Conservation (phyloP, 1,140 invertebrate species). For the Phthorimaea operculella region DNA sequence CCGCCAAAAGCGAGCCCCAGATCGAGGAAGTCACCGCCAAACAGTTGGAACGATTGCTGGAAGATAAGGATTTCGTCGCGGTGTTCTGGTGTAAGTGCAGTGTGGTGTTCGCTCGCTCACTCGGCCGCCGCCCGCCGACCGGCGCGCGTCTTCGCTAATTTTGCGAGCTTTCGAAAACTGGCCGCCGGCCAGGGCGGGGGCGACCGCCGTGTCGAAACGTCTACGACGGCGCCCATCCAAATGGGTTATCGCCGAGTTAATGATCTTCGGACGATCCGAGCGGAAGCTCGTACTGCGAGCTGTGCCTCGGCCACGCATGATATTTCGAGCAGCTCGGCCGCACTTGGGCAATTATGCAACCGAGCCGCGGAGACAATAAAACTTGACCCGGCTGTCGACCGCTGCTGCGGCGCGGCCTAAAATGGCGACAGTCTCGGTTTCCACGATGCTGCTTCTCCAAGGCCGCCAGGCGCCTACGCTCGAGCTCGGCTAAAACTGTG, state of each 20-base stretch:
- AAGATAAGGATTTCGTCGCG: slow-evolving; percentile 92
- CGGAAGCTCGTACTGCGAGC: slow-evolving; percentile 8
- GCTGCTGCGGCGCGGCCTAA: slow-evolving; percentile 53
- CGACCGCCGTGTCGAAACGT: slow-evolving; percentile 33
- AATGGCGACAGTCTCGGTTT: slow-evolving; percentile 59
- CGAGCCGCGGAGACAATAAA: slow-evolving; percentile 57
- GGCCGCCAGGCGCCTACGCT: slow-evolving; percentile 61
- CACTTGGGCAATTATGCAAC: slow-evolving; percentile 51
- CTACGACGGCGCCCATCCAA: slow-evolving; percentile 40
- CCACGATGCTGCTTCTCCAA: slow-evolving; percentile 43
- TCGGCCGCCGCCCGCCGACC: slow-evolving; percentile 29
- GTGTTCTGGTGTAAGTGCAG: slow-evolving; percentile 94
- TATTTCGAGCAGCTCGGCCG: slow-evolving; percentile 39
- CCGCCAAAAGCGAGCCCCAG: slow-evolving; percentile 73
- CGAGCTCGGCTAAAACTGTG: slow-evolving; percentile 52
- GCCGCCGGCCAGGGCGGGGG: slow-evolving; percentile 28
- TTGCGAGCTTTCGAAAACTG: slow-evolving; percentile 22
- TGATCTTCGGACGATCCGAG: slow-evolving; percentile 41
- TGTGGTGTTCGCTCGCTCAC: slow-evolving; percentile 4
- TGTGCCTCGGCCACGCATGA: slow-evolving; percentile 28
- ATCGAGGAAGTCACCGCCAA: slow-evolving; percentile 93
- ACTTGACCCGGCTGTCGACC: slow-evolving; percentile 47
- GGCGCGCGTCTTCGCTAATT: slow-evolving; percentile 23
- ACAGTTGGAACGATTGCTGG: slow-evolving; percentile 87
- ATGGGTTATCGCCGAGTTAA: slow-evolving; percentile 47